Conservation (phyloP, 2,797 vertebrate genomes). For the Tolypeutes matacus region DNA sequence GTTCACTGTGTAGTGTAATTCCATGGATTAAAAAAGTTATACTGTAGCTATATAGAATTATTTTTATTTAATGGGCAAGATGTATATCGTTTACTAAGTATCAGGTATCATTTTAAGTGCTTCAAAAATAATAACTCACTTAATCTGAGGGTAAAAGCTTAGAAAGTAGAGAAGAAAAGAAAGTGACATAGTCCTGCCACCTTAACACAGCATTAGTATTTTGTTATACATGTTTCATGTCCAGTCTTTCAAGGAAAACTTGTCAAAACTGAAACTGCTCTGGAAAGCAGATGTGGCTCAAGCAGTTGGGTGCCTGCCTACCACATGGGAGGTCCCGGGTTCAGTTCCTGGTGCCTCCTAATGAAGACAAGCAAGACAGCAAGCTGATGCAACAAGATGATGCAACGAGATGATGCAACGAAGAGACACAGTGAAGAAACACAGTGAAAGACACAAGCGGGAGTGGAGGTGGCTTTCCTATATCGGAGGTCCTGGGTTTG, state of each 20-base stretch:
- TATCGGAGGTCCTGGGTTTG: no score
- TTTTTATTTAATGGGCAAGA: conserved; percentile 14
- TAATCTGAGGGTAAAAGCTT: conserved; percentile 41
- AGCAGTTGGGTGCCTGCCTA: no score
- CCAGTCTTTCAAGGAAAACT: not conserved
- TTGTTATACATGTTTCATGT: not conserved
- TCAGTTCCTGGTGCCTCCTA: no score
- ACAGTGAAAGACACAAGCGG: no score
- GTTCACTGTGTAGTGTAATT: no score
- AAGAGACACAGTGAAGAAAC: no score
- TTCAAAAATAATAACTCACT: not conserved
- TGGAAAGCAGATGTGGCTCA: not conserved
- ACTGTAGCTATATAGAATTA: not conserved
- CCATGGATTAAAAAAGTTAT: no score
- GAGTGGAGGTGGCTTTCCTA: no score
- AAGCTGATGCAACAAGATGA: no score
- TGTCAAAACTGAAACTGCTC: not conserved
- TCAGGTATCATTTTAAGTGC: not conserved
- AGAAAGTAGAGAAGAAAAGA: conserved; percentile 28
- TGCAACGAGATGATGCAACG: no score
- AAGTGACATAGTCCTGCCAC: not conserved
- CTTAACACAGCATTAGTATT: not conserved
- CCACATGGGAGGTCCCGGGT: no score
- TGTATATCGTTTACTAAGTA: not conserved
- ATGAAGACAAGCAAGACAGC: no score